Base-by-base conservation (phyloP, 2,888 invertebrate genomes). In the Leptinotarsa rubiginosa region DNA sequence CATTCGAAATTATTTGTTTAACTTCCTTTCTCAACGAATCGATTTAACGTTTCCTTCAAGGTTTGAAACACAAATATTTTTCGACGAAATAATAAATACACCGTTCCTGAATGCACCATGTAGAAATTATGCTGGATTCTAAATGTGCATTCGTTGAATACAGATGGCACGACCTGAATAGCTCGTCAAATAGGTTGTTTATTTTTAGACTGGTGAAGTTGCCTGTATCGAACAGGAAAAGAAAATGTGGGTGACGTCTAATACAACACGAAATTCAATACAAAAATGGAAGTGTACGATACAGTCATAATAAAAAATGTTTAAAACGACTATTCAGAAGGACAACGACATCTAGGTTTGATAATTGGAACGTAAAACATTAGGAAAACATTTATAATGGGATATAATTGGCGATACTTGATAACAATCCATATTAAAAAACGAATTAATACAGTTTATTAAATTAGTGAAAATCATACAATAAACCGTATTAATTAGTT, bases 101-200 rank as follows among this genome's bases (percentile, higher is more conserved):
- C 16, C 62, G 62, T 41, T 62, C 41, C 41, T 12, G 41, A 62
- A 41, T 31, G 31, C 31, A 62, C 4, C n/a, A n/a, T 62, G 62
- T 62, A 31, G 62, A 62, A n/a, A n/a, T 62, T 41, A 62, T 62
- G 41, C 62, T 41, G 41, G n/a, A 62, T 62, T 62, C 62, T 56
- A 22, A 56, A 56, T 56, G 56, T 56, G 22, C 56, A 56, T 56
- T 56, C 56, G 56, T 56, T 22, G 56, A 56, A 56, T 56, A 56
- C 56, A 56, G 56, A 56, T 56, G 62, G 41, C 62, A 62, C 41
- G 62, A 62, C 62, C 62, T 62, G 31, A 62, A 62, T 62, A 62
- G 62, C 41, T 62, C 62, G 41, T 62, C 62, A 41, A 62, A 62
- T 62, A 62, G 62, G 20, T 56, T 56, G 56, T 22, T 25, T 56